phyloP scores from a whole-genome alignment of 2,113 vertebrate species.

The Urocitellus parryii region DNA sequence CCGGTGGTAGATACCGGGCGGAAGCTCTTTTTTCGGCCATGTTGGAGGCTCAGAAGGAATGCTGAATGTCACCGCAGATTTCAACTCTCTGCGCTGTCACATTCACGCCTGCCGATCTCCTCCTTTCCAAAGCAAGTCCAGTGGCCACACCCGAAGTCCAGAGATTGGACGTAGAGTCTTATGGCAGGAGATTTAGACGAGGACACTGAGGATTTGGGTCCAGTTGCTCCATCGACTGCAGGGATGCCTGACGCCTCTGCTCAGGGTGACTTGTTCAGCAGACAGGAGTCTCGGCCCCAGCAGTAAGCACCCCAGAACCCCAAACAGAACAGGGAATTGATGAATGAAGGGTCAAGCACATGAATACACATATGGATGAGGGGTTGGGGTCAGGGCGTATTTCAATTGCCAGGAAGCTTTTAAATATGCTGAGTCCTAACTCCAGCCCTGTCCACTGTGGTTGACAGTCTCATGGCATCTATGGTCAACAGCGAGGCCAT shows the following conservation, averaged over 20 bases:
- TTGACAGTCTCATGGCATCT: not conserved
- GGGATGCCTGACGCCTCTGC: not conserved
- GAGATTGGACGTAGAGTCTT: not conserved
- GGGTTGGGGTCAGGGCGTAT: not conserved
- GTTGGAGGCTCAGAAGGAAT: not conserved
- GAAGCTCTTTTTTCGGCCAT: not conserved
- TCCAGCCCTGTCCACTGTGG: not conserved
- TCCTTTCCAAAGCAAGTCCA: not conserved
- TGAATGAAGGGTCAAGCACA: not conserved
- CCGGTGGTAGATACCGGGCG: too few relatives aligned
- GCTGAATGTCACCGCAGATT: accelerated
- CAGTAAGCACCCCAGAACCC: not conserved
- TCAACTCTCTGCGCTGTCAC: not conserved
- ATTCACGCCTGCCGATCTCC: not conserved
- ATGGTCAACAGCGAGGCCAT: not conserved
- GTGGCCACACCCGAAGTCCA: not conserved
- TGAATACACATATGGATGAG: not conserved
- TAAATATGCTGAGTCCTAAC: not conserved
- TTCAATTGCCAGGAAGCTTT: constrained; percentile 15
- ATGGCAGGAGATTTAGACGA: not conserved
- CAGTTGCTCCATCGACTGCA: not conserved
- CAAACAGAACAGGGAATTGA: not conserved
- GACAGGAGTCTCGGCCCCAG: not conserved
- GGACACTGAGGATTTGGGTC: not conserved
- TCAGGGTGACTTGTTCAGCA: not conserved